Base-by-base conservation (phyloP, 2,797 vertebrate genomes). In the Hemitrygon akajei region DNA sequence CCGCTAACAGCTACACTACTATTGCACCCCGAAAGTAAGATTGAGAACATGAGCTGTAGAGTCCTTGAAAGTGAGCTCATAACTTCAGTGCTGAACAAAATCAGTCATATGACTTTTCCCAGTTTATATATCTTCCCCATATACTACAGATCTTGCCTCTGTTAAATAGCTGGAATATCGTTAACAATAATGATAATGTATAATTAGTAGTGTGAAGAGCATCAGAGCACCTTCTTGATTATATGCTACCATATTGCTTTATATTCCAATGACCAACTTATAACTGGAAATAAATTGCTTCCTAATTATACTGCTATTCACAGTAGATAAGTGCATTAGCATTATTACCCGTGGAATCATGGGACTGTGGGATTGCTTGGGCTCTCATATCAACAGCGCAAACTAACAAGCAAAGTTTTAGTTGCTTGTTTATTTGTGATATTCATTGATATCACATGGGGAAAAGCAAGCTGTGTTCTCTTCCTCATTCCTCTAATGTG, bases 261-360 rank as follows among this genome's bases (percentile, higher is more conserved):
- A 66, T 66, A 89, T 30, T 89, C 58, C 86, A 60, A 89, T 30
- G 86, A 66, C 86, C 60, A 66, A 9, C 86, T 18, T 12, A 66
- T 66, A 89, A 66, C 34, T 66, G n/a, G 58, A 89, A 60, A 63
- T 66, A 89, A 66, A 89, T 89, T 34, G 86, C 60, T 89, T 89
- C 34, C 3, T 89, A 73, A 73, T 92, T 27, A 92, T 27, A 10
- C 14, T 73, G 66, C 69, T 73, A 71, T 91, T 91, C 37, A 12
- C 7, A 30, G 89, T 73, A 92, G 12, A 91, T 73, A 71, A 37
- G 71, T 16, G 40, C 4, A 22, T 75, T 47, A 7, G 63, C 40
- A 92, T 86, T 56, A 86, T 14, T 73, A 37, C 69, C 89, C 37
- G 7, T 27, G 37, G 66, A 73, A 22, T 30, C 9, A 7, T 73